A percentile compares a stretch with the other conserved stretches of the same genome.
These are phyloP conservation scores for Dicentrarchus labrax DNA, from an alignment of 2,113 vertebrate genomes.

Conservation along the genomic window DNA sequence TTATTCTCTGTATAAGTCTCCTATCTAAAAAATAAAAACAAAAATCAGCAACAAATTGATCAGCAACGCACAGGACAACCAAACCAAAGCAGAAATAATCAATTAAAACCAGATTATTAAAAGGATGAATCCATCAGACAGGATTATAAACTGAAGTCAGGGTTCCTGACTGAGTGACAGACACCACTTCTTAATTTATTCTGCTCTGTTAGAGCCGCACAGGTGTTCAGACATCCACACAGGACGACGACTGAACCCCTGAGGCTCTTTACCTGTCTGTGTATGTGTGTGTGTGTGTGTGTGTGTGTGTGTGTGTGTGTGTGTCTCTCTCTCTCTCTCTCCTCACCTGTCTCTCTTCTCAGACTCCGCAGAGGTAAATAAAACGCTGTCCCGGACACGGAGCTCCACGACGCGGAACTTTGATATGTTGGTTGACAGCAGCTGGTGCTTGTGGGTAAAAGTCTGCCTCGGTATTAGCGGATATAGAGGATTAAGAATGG, in stretches of 20 bases:
- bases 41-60: too few species aligned
- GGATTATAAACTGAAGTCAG: constrained; percentile 40
- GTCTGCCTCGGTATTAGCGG: constrained; percentile 67
- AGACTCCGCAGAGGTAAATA: neutral
- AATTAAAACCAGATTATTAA: constrained; percentile 40
- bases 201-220: neutral
- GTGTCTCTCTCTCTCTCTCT: neutral
- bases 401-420: constrained; percentile 3
- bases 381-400: neutral
- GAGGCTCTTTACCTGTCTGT: constrained; percentile 52
- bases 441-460: constrained; percentile 40
- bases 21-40: too few species aligned
- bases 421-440: constrained; percentile 4
- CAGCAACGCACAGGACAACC: neutral
- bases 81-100: constrained; percentile 21
- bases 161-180: neutral
- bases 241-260: neutral
- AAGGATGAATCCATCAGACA: constrained; percentile 41
- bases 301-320: too few species aligned
- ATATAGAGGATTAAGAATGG: constrained; percentile 72
- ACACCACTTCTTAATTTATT: too few species aligned
- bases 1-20: neutral
- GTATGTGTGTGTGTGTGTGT: too few species aligned
- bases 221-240: constrained; percentile 20
- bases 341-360: constrained; percentile 45